Conservation (phyloP, 1,140 invertebrate genomes). For the Ips typographus region DNA sequence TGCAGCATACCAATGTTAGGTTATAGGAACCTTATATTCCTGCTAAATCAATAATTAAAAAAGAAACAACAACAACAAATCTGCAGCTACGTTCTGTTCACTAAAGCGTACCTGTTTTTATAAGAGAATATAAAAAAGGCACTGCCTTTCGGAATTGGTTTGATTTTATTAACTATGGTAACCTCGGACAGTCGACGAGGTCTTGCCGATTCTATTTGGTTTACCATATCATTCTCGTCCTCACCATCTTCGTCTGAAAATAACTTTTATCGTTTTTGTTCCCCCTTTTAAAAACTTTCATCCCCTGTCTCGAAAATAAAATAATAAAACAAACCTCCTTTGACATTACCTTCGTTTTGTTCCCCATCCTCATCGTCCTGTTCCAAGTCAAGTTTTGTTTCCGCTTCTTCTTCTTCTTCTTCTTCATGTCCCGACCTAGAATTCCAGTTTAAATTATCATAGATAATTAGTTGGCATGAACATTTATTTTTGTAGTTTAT, state of each 20-base stretch:
- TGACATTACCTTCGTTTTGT: slow-evolving; percentile 53
- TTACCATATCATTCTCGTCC: slow-evolving; percentile 37
- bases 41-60: too few relatives aligned
- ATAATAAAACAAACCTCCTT: slow-evolving; percentile 1
- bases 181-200: slow-evolving; percentile 91
- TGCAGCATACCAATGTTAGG: slow-evolving; percentile 38
- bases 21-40: too few relatives aligned
- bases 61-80: too few relatives aligned
- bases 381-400: slow-evolving; percentile 65
- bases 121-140: slow-evolving; percentile 96
- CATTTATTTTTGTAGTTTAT: too few relatives aligned
- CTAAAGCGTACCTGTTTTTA: slow-evolving; percentile 77
- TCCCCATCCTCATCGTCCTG: slow-evolving; percentile 60
- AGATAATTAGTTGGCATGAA: too few relatives aligned
- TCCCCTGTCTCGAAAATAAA: slow-evolving; percentile 27
- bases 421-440: slow-evolving; percentile 68
- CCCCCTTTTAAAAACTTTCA: slow-evolving; percentile 1
- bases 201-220: slow-evolving; percentile 62
- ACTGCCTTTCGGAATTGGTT: slow-evolving; percentile 90
- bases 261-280: slow-evolving; percentile 42
- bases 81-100: slow-evolving; percentile 50
- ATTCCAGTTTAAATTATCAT: not conserved
- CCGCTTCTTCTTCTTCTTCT: slow-evolving; percentile 73
- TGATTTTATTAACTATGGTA: slow-evolving; percentile 81
- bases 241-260: slow-evolving; percentile 55